Conservation (phyloP, 1,140 invertebrate genomes). For the Caenorhabditis elegans region DNA sequence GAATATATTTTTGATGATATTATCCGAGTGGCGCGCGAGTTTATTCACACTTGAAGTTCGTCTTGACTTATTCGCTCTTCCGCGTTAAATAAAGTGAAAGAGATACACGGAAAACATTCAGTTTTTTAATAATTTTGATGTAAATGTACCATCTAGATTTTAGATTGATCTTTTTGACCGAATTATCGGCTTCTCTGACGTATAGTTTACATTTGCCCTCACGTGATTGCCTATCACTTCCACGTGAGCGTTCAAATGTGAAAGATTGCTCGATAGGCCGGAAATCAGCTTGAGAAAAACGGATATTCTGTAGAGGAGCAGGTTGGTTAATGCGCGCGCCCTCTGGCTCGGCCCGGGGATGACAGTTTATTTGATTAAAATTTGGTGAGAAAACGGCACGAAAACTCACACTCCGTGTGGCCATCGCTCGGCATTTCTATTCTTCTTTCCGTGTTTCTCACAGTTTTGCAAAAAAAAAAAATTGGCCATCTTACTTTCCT, state of each 20-base stretch:
- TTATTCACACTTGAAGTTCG: neutral
- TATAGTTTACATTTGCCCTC: neutral
- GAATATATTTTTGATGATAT: conserved; percentile 8
- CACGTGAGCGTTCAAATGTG: neutral
- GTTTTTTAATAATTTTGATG: too few species aligned
- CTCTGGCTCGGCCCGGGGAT: neutral
- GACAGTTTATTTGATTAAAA: conserved; percentile 26
- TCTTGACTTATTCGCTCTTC: neutral
- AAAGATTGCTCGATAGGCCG: neutral
- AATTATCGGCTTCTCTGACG: too few species aligned
- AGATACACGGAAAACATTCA: too few species aligned
- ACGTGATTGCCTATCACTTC: neutral
- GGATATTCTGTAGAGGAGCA: neutral
- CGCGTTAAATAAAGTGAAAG: too few species aligned
- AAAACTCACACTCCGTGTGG: neutral
- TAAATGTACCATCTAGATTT: too few species aligned
- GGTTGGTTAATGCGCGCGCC: neutral
- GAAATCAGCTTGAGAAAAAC: neutral
- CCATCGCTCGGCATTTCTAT: neutral
- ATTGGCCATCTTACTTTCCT: neutral
- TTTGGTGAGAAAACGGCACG: conserved; percentile 6
- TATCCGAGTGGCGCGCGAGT: neutral
- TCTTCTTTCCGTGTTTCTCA: neutral
- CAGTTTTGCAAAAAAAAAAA: conserved; percentile 12
- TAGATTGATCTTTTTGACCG: too few species aligned